These are phyloP conservation scores for Recurvirostra avosetta DNA, from an alignment of 2,113 vertebrate genomes.

Conservation along the genomic window DNA sequence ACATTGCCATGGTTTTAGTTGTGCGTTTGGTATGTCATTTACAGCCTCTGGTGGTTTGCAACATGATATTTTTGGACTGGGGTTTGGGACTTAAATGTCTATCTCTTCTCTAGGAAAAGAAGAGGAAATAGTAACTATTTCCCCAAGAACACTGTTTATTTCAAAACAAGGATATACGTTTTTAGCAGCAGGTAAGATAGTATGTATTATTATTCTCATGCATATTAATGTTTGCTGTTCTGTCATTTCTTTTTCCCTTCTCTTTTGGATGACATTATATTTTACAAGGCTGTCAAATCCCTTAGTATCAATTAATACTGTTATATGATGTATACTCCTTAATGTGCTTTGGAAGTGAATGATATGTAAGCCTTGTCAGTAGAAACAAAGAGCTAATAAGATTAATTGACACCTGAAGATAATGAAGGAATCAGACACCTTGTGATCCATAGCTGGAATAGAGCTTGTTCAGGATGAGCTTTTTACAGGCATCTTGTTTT, in stretches of 20 bases:
- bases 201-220: background rate
- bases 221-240: background rate
- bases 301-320: background rate
- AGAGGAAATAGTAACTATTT: constrained; percentile 75
- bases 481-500: background rate
- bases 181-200: constrained; percentile 83
- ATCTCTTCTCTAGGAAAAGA: constrained; percentile 72
- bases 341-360: background rate
- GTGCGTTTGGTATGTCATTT: background rate
- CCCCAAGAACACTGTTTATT: constrained; percentile 85
- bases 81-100: background rate
- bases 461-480: background rate
- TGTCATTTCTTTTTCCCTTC: background rate
- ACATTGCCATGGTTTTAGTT: background rate
- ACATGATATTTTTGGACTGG: background rate
- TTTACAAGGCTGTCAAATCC: background rate
- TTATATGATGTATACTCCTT: background rate
- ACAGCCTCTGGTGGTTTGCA: background rate
- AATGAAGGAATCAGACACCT: background rate
- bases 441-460: background rate
- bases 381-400: background rate
- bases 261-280: background rate
- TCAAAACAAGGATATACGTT: constrained; percentile 81
- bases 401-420: background rate
- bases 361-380: background rate